phyloP scores from a whole-genome alignment of 2,888 invertebrate species.

The Acrobasis repandana region DNA sequence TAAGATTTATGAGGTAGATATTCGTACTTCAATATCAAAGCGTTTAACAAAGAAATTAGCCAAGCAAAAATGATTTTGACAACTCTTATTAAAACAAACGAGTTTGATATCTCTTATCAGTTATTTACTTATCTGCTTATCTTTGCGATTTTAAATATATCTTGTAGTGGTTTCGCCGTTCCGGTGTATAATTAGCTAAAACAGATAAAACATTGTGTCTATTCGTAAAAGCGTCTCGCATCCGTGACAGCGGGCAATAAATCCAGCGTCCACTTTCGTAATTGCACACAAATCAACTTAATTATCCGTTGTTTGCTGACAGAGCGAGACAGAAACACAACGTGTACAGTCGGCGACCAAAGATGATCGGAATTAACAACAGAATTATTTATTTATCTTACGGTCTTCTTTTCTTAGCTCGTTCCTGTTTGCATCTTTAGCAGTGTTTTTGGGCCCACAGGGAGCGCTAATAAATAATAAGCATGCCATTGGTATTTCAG shows the following conservation, averaged over 20 bases:
- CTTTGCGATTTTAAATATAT: neutral
- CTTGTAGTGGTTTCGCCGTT: constrained; percentile 2
- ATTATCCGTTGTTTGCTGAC: constrained; percentile 8
- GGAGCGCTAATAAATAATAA: no score
- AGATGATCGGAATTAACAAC: no score
- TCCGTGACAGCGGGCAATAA: constrained; percentile 1
- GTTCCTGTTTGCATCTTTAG: no score
- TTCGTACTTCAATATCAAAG: no score
- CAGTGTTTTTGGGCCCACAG: no score
- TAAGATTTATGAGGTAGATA: no score
- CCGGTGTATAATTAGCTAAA: constrained; percentile 8
- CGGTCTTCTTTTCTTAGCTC: no score
- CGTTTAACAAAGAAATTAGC: no score
- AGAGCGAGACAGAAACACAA: neutral
- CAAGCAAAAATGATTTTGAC: neutral
- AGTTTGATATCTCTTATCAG: neutral
- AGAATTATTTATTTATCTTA: no score
- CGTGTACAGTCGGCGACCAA: neutral
- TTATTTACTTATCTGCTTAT: neutral
- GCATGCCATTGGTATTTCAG: no score
- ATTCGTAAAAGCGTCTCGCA: neutral
- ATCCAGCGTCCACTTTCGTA: constrained; percentile 13
- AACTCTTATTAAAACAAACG: neutral
- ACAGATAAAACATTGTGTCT: neutral
- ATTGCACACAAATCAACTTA: constrained; percentile 19